Conservation (phyloP, 2,113 vertebrate species). For the Nothocercus nigrocapillus region DNA sequence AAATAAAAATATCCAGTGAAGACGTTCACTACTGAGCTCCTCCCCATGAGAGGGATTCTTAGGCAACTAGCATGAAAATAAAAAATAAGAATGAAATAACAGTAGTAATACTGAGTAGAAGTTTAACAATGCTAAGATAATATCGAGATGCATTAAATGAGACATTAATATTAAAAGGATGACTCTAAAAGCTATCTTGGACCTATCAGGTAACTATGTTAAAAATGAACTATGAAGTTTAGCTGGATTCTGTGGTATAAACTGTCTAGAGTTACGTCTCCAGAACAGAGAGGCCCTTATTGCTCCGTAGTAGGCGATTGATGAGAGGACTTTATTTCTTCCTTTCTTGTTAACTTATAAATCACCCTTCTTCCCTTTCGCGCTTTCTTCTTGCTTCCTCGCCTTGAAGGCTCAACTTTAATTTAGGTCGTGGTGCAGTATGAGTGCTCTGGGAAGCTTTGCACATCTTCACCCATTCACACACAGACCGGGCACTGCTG, state of each 20-base stretch:
- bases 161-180: background rate
- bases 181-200: background rate
- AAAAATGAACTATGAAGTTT: background rate
- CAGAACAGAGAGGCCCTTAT: background rate
- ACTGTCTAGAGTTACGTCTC: conserved; percentile 9
- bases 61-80: background rate
- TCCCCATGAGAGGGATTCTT: background rate
- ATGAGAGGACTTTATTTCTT: background rate
- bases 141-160: background rate
- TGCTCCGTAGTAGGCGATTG: background rate
- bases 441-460: background rate
- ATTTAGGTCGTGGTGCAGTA: background rate
- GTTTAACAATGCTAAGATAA: background rate
- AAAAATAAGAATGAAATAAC: background rate
- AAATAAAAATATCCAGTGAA: background rate
- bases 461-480: background rate
- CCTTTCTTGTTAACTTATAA: conserved; percentile 29
- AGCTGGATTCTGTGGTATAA: conserved; percentile 16
- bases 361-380: conserved; percentile 36
- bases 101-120: background rate
- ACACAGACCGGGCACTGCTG: background rate
- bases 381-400: conserved; percentile 28
- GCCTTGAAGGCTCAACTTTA: background rate
- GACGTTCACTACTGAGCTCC: background rate
- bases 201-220: background rate